Conservation (phyloP, 2,888 invertebrate genomes). For the Protodeltote pygarga region DNA sequence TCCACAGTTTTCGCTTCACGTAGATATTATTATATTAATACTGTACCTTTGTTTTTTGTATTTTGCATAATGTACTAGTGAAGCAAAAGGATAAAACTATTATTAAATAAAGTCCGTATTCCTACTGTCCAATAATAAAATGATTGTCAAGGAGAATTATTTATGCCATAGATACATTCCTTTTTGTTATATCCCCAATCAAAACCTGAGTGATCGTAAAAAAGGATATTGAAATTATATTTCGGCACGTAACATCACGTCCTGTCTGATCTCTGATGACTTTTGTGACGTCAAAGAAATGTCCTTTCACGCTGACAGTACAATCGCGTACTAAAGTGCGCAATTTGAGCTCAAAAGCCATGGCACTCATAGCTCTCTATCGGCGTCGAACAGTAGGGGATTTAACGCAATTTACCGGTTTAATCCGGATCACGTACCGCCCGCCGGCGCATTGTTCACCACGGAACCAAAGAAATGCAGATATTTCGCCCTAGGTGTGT, state of each 20-base stretch:
- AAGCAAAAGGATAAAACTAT: too few relatives aligned
- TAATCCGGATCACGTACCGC: constrained; percentile 57
- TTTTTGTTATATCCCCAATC: not conserved
- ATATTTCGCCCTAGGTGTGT: constrained; percentile 35
- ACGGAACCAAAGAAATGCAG: constrained; percentile 48
- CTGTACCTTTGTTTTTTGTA: too few relatives aligned
- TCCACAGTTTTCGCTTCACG: too few relatives aligned
- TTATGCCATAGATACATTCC: not conserved
- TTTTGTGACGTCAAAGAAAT: constrained; percentile 17
- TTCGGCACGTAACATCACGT: not conserved
- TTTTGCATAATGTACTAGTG: too few relatives aligned
- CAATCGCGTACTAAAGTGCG: constrained; percentile 50
- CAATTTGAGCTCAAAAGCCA: constrained; percentile 50
- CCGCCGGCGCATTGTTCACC: constrained; percentile 51
- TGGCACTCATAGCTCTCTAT: constrained; percentile 57
- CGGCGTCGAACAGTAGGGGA: constrained; percentile 57
- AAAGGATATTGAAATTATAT: too few relatives aligned
- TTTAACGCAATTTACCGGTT: constrained; percentile 65
- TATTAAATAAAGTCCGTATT: too few relatives aligned
- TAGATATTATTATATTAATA: too few relatives aligned
- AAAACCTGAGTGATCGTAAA: not conserved
- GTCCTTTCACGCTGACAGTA: constrained; percentile 26
- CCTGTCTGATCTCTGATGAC: constrained; percentile 6
- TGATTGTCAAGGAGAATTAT: not conserved
- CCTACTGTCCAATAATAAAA: not conserved